A percentile compares a stretch with the other conserved stretches of the same genome.
Evolutionary conservation across 1,140 invertebrate genomes (phyloP).

Genomic region (Anoplolepis gracilipes): DNA sequence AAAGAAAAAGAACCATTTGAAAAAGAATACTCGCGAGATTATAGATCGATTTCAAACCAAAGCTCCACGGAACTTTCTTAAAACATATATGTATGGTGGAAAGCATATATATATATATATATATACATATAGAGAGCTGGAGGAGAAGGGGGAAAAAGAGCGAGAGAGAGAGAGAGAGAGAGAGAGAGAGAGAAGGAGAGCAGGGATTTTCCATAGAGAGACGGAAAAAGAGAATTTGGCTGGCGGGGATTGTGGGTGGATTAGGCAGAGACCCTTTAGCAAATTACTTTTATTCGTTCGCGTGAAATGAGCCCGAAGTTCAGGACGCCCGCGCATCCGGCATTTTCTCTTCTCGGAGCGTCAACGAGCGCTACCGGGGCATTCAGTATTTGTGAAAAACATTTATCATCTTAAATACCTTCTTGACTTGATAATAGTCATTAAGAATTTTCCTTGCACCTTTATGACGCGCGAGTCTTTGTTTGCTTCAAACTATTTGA

Average conservation of each 20-base stretch:
- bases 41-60: constrained; percentile 63
- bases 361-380: neutral
- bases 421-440: constrained; percentile 28
- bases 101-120: constrained; percentile 11
- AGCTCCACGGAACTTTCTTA: constrained; percentile 1
- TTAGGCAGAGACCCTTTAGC: constrained; percentile 65
- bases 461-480: neutral
- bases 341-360: constrained; percentile 33
- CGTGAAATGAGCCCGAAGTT: constrained; percentile 62
- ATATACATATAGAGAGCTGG: too few relatives aligned
- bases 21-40: constrained; percentile 32
- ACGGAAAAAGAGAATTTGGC: constrained; percentile 30
- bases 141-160: too few relatives aligned
- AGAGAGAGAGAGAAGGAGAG: neutral
- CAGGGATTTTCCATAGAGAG: constrained; percentile 43
- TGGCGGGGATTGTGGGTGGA: constrained; percentile 52
- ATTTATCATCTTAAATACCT: constrained; percentile 61
- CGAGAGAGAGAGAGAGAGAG: too few relatives aligned
- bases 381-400: constrained; percentile 45
- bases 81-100: neutral
- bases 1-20: neutral
- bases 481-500: neutral
- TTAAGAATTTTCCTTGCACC: neutral
- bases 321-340: constrained; percentile 7
- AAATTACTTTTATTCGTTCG: constrained; percentile 73